phyloP scores from a whole-genome alignment of 2,113 vertebrate genomes.

The Atlantisia rogersi region DNA sequence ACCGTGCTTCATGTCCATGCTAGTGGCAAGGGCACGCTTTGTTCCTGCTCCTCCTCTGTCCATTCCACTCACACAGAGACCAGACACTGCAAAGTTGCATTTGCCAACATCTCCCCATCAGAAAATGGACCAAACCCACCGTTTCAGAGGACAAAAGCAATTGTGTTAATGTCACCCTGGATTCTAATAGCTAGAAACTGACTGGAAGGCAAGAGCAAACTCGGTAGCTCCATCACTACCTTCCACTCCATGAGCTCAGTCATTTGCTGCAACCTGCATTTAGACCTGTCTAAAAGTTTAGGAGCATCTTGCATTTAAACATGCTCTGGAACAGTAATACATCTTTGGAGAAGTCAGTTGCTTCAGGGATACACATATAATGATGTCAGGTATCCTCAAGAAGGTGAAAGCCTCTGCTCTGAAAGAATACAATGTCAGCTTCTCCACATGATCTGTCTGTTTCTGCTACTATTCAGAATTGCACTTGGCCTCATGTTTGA shows the following conservation, averaged over 20 bases:
- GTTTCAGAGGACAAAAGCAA: slow-evolving; percentile 61
- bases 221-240: not conserved
- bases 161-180: not conserved
- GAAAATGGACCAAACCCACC: slow-evolving; percentile 63
- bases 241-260: not conserved
- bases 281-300: not conserved
- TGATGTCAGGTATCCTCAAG: not conserved
- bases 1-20: not conserved
- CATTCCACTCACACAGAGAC: slow-evolving; percentile 26
- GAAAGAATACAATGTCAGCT: not conserved
- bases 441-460: not conserved
- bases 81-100: not conserved
- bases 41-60: not conserved
- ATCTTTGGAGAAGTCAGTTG: not conserved
- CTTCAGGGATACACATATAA: not conserved
- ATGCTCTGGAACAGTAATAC: not conserved
- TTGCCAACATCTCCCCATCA: slow-evolving; percentile 45
- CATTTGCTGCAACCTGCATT: not conserved
- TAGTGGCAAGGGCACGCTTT: not conserved
- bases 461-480: slow-evolving; percentile 59
- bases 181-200: not conserved
- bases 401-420: not conserved
- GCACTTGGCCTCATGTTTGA: not conserved
- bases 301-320: not conserved
- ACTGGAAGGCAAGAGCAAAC: not conserved